Base-by-base conservation (phyloP, 2,888 invertebrate species). In the Lithophane socia region DNA sequence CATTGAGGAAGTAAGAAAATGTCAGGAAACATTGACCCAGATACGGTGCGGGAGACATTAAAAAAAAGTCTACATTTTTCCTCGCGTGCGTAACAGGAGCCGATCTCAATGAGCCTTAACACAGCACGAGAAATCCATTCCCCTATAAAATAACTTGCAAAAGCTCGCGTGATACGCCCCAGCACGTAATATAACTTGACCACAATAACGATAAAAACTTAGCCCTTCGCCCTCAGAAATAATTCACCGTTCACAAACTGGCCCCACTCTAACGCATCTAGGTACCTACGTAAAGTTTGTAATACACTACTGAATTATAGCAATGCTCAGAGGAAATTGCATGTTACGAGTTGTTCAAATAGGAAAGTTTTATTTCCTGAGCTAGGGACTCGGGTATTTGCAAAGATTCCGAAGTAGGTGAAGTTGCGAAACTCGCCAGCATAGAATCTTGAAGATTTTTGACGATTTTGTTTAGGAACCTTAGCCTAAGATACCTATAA, bases 101-200 rank as follows among this genome's bases (percentile, higher is more conserved):
- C 84, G 84, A 84, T 90, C 90, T 91, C 88, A 88, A 88, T 87
- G 86, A 88, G 85, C 75, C 52, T 79, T 73, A 81, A 75, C 71
- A 58, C 65, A 67, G 65, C 75, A 84, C 75, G 77, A 86, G 79
- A 83, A 87, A 87, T 87, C 84, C 70, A 87, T 89, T 89, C 83
- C 77, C 85, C 89, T 90, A 87, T 90, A 90, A 92, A 91, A 91
- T 91, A 91, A 91, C 87, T 89, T 87, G 83, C 83, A 81, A 87
- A 90, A 75, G 84, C 79, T 94, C 75, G 93, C 93, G 93, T 94
- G 93, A 86, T 88, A 64, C 69, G 49, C 73, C 80, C 60, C 80
- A 79, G 88, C 92, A 92, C 91, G 91, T 93, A 91, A 94, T 92
- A 91, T 92, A 90, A 90, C 86, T 90, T 92, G 88, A 89, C 85